Conservation (phyloP, 2,113 vertebrate species). For the Anhinga rufa region DNA sequence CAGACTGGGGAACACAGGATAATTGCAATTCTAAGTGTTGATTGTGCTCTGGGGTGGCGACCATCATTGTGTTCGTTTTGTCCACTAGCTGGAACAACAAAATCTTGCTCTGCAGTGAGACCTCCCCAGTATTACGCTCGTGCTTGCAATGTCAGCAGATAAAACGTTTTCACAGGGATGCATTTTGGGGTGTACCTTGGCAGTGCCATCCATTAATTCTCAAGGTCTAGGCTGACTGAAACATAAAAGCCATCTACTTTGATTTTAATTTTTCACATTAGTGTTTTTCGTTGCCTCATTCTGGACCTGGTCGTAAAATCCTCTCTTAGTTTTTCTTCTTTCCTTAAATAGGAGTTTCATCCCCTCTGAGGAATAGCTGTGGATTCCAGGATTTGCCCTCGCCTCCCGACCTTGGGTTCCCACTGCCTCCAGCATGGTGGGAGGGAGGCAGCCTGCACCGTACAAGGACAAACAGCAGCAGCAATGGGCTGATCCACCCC, state of each 20-base stretch:
- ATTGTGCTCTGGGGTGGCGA: background rate
- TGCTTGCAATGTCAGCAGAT: background rate
- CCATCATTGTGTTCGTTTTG: accelerated
- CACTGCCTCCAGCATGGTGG: accelerated
- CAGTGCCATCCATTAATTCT: background rate
- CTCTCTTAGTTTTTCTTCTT: background rate
- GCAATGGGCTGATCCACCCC: background rate
- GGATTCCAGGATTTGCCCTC: background rate
- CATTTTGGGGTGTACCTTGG: background rate
- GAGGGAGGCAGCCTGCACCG: background rate
- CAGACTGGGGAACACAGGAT: background rate
- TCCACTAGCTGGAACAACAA: background rate
- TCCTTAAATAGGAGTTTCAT: background rate
- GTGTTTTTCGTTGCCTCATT: background rate
- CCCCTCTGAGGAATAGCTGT: background rate
- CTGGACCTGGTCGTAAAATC: background rate
- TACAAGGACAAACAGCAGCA: background rate
- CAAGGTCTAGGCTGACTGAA: background rate
- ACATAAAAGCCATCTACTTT: background rate
- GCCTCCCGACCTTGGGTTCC: background rate
- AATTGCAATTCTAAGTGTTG: background rate
- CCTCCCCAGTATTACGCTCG: background rate
- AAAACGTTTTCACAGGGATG: background rate
- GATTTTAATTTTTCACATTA: background rate
- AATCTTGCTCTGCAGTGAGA: background rate